A percentile compares a stretch with the other conserved stretches of the same genome.
phyloP scores from a whole-genome alignment of 2,797 vertebrate genomes.

The Cyprinella venusta region DNA sequence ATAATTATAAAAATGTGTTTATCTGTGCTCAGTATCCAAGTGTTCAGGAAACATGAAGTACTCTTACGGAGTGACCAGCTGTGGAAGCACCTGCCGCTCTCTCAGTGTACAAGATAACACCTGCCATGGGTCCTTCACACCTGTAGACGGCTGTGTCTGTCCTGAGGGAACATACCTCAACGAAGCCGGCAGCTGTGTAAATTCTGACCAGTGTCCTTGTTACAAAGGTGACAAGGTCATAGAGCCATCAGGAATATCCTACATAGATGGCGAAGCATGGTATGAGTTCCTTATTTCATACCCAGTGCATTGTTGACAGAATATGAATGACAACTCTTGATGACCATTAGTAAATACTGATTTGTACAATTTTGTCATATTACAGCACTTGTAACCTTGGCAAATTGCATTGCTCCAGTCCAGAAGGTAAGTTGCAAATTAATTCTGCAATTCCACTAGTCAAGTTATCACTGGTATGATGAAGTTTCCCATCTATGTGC shows the following conservation, averaged over 20 bases:
- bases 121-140: slow-evolving; percentile 69
- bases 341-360: background rate
- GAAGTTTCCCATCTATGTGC: background rate
- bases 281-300: slow-evolving; percentile 46
- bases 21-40: background rate
- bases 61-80: slow-evolving; percentile 76
- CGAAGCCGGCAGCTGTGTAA: slow-evolving; percentile 76
- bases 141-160: slow-evolving; percentile 85
- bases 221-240: slow-evolving; percentile 65
- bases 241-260: background rate
- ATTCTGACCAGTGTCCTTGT: slow-evolving; percentile 78
- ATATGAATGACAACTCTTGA: background rate
- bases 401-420: slow-evolving; percentile 74
- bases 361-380: slow-evolving; percentile 26
- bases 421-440: slow-evolving; percentile 44
- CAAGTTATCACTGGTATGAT: background rate
- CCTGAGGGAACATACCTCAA: slow-evolving; percentile 77
- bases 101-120: slow-evolving; percentile 73
- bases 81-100: slow-evolving; percentile 79
- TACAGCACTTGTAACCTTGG: slow-evolving; percentile 81
- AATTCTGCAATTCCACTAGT: background rate
- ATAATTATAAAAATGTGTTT: background rate
- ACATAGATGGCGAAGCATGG: slow-evolving; percentile 65
- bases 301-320: background rate
- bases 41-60: slow-evolving; percentile 81